Evolutionary conservation across 2,888 invertebrate species (phyloP).

Genomic region (Caenorhabditis zanzibari): DNA sequence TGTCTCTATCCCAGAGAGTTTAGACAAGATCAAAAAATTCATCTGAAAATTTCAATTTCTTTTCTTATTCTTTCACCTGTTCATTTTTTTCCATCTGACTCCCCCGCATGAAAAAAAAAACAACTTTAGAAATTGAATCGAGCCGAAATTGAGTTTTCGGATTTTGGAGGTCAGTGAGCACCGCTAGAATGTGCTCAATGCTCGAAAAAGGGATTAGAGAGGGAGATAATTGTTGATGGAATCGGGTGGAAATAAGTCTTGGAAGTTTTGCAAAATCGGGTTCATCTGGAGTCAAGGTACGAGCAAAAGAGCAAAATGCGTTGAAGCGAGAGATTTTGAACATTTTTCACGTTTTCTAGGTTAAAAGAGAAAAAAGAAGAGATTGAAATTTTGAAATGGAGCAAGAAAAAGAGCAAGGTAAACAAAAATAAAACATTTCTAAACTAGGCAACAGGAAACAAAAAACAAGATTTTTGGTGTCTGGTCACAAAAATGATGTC

Average conservation of each 20-base stretch:
- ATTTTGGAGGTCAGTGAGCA: constrained; percentile 17
- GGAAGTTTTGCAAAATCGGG: background rate
- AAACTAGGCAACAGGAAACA: constrained; percentile 2
- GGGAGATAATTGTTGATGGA: background rate
- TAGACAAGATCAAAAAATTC: constrained; percentile 25
- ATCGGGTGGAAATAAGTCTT: background rate
- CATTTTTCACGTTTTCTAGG: constrained; percentile 1
- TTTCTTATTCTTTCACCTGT: constrained; percentile 14
- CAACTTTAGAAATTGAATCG: constrained; percentile 8
- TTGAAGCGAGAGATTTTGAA: background rate
- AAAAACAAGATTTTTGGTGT: constrained; percentile 37
- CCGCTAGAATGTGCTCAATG: constrained; percentile 1
- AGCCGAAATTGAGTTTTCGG: constrained; percentile 13
- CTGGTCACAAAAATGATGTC: background rate
- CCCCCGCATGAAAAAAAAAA: constrained; percentile 23
- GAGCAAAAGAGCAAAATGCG: constrained; percentile 10
- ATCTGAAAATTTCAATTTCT: constrained; percentile 1
- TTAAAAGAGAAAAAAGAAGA: background rate
- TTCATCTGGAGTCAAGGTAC: background rate
- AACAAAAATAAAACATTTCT: constrained; percentile 1
- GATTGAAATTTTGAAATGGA: background rate
- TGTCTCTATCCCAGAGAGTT: background rate
- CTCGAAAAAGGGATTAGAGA: constrained; percentile 5
- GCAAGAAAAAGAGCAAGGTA: background rate
- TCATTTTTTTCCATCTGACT: background rate